Base-by-base conservation (phyloP, 1,140 invertebrate species). In the Coptotermes formosanus region DNA sequence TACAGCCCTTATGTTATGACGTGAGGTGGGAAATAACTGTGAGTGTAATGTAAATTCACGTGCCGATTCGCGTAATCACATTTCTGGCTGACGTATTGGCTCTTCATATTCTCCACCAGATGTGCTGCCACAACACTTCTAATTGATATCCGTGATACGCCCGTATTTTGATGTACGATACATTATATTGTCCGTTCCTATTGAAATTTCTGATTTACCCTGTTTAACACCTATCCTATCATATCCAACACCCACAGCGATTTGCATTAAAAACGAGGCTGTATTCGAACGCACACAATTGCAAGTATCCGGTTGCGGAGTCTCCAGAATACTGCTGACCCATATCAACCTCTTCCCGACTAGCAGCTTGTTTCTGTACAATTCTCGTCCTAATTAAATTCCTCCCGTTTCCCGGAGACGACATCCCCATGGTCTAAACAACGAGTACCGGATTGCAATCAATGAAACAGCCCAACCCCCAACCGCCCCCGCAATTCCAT, bases 341-440 rank as follows among this genome's bases (percentile, higher is more conserved):
- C 64, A 25, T 30, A 75, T 30, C 64, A 75, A 9, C 64, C 64
- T 30, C 52, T 55, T 38, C 52, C 11, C 52, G 52, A 55, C 52
- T 55, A 16, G 16, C 52, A 21, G 14, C 14, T 55, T 55, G 52
- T 4, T 55, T 14, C n/a, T 75, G 25, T n/a, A 75, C 64, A 75
- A 75, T 75, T 75, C 64, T n/a, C 64, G 64, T 25, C 64, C 64
- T 75, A 75, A 75, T 75, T 75, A 75, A 75, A 75, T 75, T 75
- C 64, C 64, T 75, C 64, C 25, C 64, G 64, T n/a, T 75, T 75
- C 64, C 64, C 0, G 64, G 64, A 75, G 64, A 75, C 64, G 64
- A 75, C 64, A 30, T 75, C 64, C 52, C 25, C 64, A 25, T 30
- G 64, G 64, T 30, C 64, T 30, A 75, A 75, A 75, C 64, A 75